Evolutionary conservation across 2,797 vertebrate species (phyloP).

Genomic region (Acanthornis magna): DNA sequence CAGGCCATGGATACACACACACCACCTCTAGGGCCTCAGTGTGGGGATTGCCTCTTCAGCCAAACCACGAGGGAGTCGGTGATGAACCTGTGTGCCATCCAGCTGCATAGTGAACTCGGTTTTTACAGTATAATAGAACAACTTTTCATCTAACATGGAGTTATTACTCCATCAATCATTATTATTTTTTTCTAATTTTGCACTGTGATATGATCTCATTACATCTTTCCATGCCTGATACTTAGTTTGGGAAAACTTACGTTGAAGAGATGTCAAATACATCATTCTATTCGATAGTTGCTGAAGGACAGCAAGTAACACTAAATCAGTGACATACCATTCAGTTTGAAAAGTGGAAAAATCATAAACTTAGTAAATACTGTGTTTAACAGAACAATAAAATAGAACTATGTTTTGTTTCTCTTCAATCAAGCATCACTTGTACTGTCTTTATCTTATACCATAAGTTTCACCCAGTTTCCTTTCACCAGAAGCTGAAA

Average conservation of each 20-base stretch:
- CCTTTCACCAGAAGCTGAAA: not conserved
- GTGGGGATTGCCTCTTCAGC: not conserved
- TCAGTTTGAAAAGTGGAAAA: not conserved
- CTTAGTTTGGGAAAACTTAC: not conserved
- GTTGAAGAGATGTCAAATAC: not conserved
- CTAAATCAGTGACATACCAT: not conserved
- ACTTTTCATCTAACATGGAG: not conserved
- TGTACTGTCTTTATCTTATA: not conserved
- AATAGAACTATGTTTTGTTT: not conserved
- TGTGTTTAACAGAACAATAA: not conserved
- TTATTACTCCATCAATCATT: not conserved
- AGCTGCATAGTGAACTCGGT: not conserved
- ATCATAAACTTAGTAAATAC: not conserved
- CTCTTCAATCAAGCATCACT: not conserved
- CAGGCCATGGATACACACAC: fast-evolving
- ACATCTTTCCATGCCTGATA: not conserved
- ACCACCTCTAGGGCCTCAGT: fast-evolving
- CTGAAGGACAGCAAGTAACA: not conserved
- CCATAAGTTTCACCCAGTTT: not conserved
- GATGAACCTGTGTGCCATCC: not conserved
- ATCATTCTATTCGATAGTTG: not conserved
- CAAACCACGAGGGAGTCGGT: fast-evolving
- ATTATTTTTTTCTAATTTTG: not conserved
- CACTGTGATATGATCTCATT: not conserved
- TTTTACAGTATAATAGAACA: not conserved